Base-by-base conservation (phyloP, 2,113 vertebrate species). In the Corythornis cristatus region DNA sequence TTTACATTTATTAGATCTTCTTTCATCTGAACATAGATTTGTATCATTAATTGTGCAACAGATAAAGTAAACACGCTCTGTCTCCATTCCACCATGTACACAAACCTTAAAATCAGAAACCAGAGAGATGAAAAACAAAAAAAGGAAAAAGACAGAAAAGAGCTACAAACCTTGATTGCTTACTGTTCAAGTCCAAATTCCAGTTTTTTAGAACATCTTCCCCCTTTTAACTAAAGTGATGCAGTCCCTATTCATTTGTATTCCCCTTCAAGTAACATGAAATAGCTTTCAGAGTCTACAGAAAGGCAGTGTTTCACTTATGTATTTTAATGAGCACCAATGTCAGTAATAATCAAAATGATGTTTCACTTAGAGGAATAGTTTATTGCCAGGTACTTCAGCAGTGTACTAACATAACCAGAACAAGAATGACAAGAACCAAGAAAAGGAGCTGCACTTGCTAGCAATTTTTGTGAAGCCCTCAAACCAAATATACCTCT, bases 251-350 rank as follows among this genome's bases (percentile, higher is more conserved):
- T 97, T 98, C 97, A 96, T 98, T 98, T 98, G 97, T 94, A 95
- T 98, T 98, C 97, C 79, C 97, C 97, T 95, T 95, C 97, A 98
- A 98, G 97, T 98, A 98, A 98, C 97, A 98, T 96, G 97, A 98
- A 98, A 98, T 97, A 98, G 97, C 98, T 98, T 98, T 99, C 98
- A 98, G 97, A 97, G 94, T 96, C 97, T 98, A 97, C 96, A 98
- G 97, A 96, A 98, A 98, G 97, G 96, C 97, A 95, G 93, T 95
- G 94, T 97, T 98, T 98, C 97, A 97, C 97, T 98, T 97, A 97
- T 98, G 98, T 98, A 98, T 98, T 96, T 98, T 99, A 99, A 98
- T 98, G 98, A 99, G 98, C 97, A 97, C 95, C 96, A 86, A 96
- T 98, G 98, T 98, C 98, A 96, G 95, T 97, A 98, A 97, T 98